Evolutionary conservation across 2,888 invertebrate genomes (phyloP).

Genomic region (Drosophila nigritarsus): DNA sequence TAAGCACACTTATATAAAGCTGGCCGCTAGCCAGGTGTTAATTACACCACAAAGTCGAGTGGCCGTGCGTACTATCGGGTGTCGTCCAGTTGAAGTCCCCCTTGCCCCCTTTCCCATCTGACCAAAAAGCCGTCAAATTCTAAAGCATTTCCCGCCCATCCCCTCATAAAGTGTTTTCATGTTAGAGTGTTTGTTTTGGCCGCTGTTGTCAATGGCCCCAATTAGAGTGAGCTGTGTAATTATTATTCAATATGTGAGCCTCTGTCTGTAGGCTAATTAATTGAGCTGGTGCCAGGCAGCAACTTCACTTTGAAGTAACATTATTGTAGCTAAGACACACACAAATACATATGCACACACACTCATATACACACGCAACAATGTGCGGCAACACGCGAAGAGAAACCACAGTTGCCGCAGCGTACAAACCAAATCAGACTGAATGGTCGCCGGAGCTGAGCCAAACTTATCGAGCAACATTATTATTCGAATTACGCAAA

Average conservation of each 20-base stretch:
- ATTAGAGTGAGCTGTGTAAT: constrained; percentile 58
- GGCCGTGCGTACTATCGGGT: constrained; percentile 40
- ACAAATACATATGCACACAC: neutral
- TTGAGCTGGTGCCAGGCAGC: constrained; percentile 44
- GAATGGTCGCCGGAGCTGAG: neutral
- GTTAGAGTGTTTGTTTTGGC: constrained; percentile 56
- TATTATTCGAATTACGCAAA: constrained; percentile 76
- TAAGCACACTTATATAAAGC: constrained; percentile 6
- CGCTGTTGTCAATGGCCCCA: constrained; percentile 55
- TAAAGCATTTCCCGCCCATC: constrained; percentile 14
- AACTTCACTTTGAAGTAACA: constrained; percentile 31
- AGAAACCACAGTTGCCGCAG: constrained; percentile 64
- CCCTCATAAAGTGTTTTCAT: constrained; percentile 50
- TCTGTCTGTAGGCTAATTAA: constrained; percentile 66
- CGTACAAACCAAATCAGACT: constrained; percentile 38
- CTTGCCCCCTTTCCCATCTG: neutral
- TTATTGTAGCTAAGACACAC: constrained; percentile 21
- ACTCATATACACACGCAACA: neutral
- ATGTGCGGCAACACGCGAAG: constrained; percentile 48
- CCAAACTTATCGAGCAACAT: constrained; percentile 48
- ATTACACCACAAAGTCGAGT: constrained; percentile 65
- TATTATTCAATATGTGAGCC: constrained; percentile 74
- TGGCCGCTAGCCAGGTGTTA: constrained; percentile 61
- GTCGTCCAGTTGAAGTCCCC: constrained; percentile 6
- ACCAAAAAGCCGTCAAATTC: constrained; percentile 3